phyloP scores from a whole-genome alignment of 2,797 vertebrate genomes.

The Hippoglossus hippoglossus region DNA sequence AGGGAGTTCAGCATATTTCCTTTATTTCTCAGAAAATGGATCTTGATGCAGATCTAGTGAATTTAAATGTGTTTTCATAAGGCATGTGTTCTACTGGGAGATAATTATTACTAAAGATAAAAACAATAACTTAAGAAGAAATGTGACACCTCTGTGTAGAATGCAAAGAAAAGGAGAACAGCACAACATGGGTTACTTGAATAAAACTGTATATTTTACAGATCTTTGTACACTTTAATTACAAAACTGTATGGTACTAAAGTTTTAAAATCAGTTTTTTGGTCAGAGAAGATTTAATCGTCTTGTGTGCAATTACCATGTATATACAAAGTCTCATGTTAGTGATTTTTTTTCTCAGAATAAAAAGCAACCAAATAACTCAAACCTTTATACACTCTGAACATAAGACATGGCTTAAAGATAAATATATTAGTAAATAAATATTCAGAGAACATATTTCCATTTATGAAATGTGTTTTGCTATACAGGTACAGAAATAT shows the following conservation, averaged over 20 bases:
- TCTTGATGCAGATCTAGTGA: no score
- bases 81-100: no score
- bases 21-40: no score
- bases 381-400: conserved; percentile 94
- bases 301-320: conserved; percentile 97
- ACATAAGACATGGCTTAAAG: conserved; percentile 99
- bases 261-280: conserved; percentile 96
- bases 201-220: conserved; percentile 99
- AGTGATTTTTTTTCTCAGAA: conserved; percentile 90
- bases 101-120: no score
- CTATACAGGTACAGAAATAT: conserved; percentile 99
- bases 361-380: conserved; percentile 84
- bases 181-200: conserved; percentile 80
- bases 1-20: no score
- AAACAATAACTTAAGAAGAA: no score
- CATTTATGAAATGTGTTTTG: conserved; percentile 99
- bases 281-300: conserved; percentile 98
- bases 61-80: no score
- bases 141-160: neutral
- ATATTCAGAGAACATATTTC: conserved; percentile 99
- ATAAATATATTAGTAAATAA: conserved; percentile 99
- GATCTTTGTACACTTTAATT: conserved; percentile 99
- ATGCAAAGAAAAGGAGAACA: conserved; percentile 52
- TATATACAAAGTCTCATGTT: conserved; percentile 98
- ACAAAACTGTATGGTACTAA: conserved; percentile 98